Percentiles rank a stretch among this genome's conserved stretches.
phyloP scores from a whole-genome alignment of 2,888 invertebrate species.

The Idaea straminata region DNA sequence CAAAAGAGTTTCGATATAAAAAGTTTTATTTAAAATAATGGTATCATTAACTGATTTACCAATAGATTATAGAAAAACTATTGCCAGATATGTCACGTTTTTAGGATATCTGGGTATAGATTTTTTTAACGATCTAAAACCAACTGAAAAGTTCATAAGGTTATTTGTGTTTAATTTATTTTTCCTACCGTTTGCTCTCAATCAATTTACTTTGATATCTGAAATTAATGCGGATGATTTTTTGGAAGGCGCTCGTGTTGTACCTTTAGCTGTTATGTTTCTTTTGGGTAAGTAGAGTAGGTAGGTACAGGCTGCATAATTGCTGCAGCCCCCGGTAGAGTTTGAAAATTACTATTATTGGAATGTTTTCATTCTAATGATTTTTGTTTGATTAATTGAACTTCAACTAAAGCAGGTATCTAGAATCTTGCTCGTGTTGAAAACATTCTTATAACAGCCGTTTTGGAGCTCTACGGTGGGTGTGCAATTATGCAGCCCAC shows the following conservation, averaged over 20 bases:
- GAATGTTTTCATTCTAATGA: no score
- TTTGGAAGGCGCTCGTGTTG: conserved; percentile 24
- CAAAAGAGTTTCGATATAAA: no score
- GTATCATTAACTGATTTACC: conserved; percentile 16
- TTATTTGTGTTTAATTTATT: conserved; percentile 20
- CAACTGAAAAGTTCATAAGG: conserved; percentile 13
- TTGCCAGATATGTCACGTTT: conserved; percentile 17
- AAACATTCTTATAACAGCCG: no score
- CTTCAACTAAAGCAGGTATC: no score
- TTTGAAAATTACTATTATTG: no score
- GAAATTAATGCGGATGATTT: conserved; percentile 27
- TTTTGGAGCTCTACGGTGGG: no score
- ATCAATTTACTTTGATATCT: conserved; percentile 22
- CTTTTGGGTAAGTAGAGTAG: conserved; percentile 25
- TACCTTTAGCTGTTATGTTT: conserved; percentile 28
- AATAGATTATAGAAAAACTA: conserved; percentile 26
- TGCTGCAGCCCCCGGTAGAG: no score
- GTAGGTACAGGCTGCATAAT: no score
- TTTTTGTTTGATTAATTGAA: no score
- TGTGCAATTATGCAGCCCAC: no score
- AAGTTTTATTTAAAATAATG: neutral
- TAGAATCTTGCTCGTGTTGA: no score
- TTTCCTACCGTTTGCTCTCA: conserved; percentile 24
- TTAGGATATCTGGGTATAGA: conserved; percentile 29
- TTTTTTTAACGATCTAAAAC: conserved; percentile 21